phyloP scores from a whole-genome alignment of 2,113 vertebrate species.

The Macroglossus sobrinus region DNA sequence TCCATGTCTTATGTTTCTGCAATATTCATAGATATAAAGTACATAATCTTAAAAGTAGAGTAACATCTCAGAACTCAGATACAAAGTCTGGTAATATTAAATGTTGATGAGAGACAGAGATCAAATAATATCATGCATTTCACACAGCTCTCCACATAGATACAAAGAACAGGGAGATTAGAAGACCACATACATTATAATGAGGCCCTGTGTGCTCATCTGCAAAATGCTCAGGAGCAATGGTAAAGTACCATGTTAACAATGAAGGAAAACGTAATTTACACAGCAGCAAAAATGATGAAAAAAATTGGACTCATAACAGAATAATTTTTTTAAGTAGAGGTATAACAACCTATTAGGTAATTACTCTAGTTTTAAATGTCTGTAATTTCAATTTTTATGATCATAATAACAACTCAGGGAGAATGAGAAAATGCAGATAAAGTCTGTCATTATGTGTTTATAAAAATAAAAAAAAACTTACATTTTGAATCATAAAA shows the following conservation, averaged over 20 bases:
- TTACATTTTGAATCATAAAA: constrained; percentile 7
- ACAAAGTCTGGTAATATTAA: neutral
- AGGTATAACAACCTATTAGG: neutral
- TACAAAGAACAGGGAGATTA: neutral
- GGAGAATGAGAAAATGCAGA: constrained; percentile 33
- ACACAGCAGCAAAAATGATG: neutral
- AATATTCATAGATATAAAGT: neutral
- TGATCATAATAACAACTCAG: constrained; percentile 33
- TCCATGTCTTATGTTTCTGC: neutral
- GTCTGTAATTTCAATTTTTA: constrained; percentile 45
- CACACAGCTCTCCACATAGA: neutral
- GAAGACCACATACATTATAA: too few relatives aligned
- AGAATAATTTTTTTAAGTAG: constrained; percentile 50
- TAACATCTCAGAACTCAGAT: neutral
- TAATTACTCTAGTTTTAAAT: constrained; percentile 68
- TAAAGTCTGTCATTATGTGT: constrained; percentile 48
- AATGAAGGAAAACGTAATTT: neutral
- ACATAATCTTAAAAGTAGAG: neutral
- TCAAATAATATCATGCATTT: neutral
- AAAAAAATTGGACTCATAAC: neutral
- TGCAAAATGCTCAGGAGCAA: neutral
- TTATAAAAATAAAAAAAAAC: constrained; percentile 11
- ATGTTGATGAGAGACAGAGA: neutral
- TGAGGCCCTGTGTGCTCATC: neutral
- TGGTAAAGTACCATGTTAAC: neutral